Evolutionary conservation across 2,113 vertebrate genomes (phyloP), one percentile per base, ranked within the genome.

Genomic region (Kryptolebias marmoratus): DNA sequence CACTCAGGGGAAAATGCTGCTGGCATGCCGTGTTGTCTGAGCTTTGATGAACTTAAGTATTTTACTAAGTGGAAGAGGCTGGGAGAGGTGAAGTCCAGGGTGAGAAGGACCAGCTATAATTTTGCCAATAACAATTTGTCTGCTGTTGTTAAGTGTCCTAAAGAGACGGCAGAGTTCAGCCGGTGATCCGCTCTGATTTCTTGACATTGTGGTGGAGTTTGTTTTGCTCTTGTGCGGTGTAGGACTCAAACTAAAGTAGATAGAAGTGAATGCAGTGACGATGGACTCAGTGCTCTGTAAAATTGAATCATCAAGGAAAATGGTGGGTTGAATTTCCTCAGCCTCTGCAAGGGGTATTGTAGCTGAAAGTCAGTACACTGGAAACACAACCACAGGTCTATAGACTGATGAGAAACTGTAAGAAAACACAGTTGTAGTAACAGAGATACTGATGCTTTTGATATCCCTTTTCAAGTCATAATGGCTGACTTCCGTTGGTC

Each of bases 1-100:
- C 47, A 8, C 60, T 64, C 70, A 48, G 70, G 44, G 61, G 54
- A 30, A 32, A 28, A 62, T 64, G 61, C 14, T 13, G 13, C 28
- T 64, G 53, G 61, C 53, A 30, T 30, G 31, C 22, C n/a, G 18
- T 64, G 52, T 49, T 49, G 53, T 57, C 53, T 45, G 11, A 52
- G 52, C 44, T 44, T 64, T 13, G 0, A 57, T 64, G 42, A 31
- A 39, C 15, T 32, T 14, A 14, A 57, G n/a, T 39, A 53, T 57
- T 50, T 53, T 45, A 39, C 53, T 45, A 57, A 31, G 64, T 64
- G 31, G 47, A 73, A 57, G 31, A 56, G 50, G 36, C 50, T 67
- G 10, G 31, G 49, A 39, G 53, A 50, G 31, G 53, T 56, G 31
- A 49, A 48, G 30, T 47, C 52, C 18, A 48, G 28, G 32, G 52